Base-by-base conservation (phyloP, 2,113 vertebrate species). In the Platysteira castanea region DNA sequence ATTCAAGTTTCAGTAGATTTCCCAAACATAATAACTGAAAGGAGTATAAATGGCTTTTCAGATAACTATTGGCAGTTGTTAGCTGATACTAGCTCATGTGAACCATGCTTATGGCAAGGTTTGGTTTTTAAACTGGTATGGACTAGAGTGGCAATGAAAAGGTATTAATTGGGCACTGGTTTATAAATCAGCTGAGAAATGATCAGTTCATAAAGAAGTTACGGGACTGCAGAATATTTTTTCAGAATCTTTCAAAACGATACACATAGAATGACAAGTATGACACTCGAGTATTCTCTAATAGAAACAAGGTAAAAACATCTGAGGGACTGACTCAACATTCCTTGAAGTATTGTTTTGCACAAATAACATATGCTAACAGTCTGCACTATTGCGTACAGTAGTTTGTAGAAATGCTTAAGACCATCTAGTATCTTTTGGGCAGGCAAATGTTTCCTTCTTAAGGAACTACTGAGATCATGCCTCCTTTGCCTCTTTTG, bases 401-500 rank as follows among this genome's bases (percentile, higher is more conserved):
- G 35, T 37, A 37, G 20, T 86, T 79, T 33, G 20, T 61, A 44
- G 65, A 70, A 70, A 37, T 74, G 50, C 11, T 60, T 35, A 4
- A 31, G 20, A 71, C 17, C 13, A n/a, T 56, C 28, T 21, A 1
- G 4, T 30, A 10, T 23, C 23, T 56, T 87, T 31, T 30, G 14
- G 20, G 18, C 26, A 50, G 54, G 27, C 0, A 0, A 71, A 26
- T 18, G 8, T 52, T 75, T 74, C 5, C 61, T 76, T 79, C 22
- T 11, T 24, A 15, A 33, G 17, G 37, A 77, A 4, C 10, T 69
- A 6, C 23, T 86, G 64, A 70, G 30, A 47, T 93, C 17, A 23
- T 0, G 0, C 23, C 5, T 12, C 15, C 16, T 47, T 52, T 71
- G 41, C 6, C 4, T 70, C 20, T 74, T 42, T 12, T 30, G 50